phyloP scores from a whole-genome alignment of 1,140 invertebrate species.

The Lamellibrachia luymesi region DNA sequence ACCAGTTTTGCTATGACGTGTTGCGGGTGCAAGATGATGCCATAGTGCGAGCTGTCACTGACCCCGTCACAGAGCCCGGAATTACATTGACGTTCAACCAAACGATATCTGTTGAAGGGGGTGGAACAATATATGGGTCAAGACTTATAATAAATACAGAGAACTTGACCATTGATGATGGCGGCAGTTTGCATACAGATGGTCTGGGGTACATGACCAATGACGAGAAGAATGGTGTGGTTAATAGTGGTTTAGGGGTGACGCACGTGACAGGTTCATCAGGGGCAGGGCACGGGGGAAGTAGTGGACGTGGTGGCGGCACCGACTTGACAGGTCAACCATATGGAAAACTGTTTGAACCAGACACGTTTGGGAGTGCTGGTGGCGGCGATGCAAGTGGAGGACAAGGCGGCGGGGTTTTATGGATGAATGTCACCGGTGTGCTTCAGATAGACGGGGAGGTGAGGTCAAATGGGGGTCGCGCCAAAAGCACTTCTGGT shows the following conservation, averaged over 20 bases:
- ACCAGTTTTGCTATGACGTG: constrained; percentile 33
- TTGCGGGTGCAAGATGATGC: constrained; percentile 42
- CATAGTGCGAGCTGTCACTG: constrained; percentile 33
- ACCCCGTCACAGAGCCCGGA: constrained; percentile 30
- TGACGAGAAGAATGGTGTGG: constrained; percentile 23
- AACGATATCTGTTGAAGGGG: constrained; percentile 33
- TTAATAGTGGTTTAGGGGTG: constrained; percentile 38
- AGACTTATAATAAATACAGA: constrained; percentile 34
- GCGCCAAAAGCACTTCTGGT: constrained; percentile 29
- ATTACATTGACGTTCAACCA: constrained; percentile 29
- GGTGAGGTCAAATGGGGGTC: constrained; percentile 34
- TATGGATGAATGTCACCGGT: constrained; percentile 36
- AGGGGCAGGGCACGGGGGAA: constrained; percentile 44
- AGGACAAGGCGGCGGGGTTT: constrained; percentile 39
- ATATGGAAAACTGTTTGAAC: constrained; percentile 43
- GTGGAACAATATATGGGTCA: constrained; percentile 38
- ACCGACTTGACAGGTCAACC: constrained; percentile 37
- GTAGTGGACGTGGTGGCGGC: constrained; percentile 38
- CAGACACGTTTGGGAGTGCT: constrained; percentile 38
- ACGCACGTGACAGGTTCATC: constrained; percentile 36
- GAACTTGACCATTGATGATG: constrained; percentile 43
- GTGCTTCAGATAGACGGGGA: constrained; percentile 39
- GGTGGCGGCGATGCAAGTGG: constrained; percentile 39
- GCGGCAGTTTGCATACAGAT: constrained; percentile 41
- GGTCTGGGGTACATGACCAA: constrained; percentile 35